Percentiles rank a stretch among this genome's conserved stretches.
Conservation (phyloP, 1,140 invertebrate species). For the Watersipora subatra region DNA sequence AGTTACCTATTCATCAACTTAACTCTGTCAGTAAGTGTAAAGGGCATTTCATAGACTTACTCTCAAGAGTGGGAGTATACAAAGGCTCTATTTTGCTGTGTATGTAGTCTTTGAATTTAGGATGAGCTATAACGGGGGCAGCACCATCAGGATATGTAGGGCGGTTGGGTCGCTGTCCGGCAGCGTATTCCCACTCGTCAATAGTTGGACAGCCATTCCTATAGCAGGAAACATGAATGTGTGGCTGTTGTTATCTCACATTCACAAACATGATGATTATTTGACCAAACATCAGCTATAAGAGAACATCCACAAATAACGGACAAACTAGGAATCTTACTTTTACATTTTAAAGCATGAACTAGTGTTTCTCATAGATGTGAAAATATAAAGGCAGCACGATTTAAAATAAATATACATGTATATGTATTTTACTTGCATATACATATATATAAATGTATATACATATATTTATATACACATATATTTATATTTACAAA, state of each 20-base stretch:
- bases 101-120: neutral
- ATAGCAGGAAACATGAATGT: no score
- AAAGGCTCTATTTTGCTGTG: neutral
- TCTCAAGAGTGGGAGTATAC: neutral
- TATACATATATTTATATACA: neutral
- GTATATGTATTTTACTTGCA: neutral
- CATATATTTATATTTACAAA: neutral
- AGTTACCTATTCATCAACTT: no score
- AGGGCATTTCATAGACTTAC: no score
- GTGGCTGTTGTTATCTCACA: no score
- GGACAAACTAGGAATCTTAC: neutral
- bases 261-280: neutral
- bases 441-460: neutral
- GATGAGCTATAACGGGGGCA: neutral
- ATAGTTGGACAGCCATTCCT: neutral
- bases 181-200: neutral
- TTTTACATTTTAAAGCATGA: neutral
- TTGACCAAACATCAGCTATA: neutral
- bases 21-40: no score
- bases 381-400: neutral
- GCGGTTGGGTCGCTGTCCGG: neutral
- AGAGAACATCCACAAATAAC: neutral
- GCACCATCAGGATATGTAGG: neutral
- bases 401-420: neutral
- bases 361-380: neutral